These are phyloP conservation scores for Ornithoptera priamus DNA, from an alignment of 2,888 invertebrate species.

Conservation along the genomic window DNA sequence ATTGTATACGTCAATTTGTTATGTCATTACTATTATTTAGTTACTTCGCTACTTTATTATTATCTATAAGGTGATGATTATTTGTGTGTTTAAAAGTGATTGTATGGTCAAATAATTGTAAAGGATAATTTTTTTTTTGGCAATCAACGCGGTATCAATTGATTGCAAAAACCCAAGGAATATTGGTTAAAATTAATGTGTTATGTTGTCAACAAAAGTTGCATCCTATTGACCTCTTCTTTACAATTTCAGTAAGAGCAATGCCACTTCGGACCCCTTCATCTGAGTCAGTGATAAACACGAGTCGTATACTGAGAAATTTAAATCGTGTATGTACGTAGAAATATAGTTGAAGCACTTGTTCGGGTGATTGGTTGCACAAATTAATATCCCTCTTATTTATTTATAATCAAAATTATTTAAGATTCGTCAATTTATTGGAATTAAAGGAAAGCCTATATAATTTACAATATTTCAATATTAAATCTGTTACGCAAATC, in stretches of 20 bases:
- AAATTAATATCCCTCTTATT: background rate
- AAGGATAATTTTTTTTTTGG: background rate
- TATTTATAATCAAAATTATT: background rate
- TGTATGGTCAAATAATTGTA: background rate
- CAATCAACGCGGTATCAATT: background rate
- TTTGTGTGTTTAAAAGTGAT: background rate
- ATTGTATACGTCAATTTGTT: constrained; percentile 33
- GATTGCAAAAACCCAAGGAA: background rate
- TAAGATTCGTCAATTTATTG: background rate
- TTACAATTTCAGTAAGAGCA: constrained; percentile 61
- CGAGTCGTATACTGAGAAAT: constrained; percentile 64
- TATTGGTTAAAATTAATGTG: background rate
- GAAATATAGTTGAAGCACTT: constrained; percentile 37
- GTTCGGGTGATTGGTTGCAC: constrained; percentile 32
- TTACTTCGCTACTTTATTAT: constrained; percentile 13
- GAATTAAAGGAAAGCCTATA: background rate
- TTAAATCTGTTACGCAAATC: too few relatives aligned
- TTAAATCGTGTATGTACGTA: constrained; percentile 77
- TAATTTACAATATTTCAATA: background rate
- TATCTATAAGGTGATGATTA: background rate
- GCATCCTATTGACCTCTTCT: background rate
- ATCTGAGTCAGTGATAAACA: constrained; percentile 54
- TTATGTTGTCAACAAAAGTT: background rate
- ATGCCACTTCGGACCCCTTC: constrained; percentile 54
- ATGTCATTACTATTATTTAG: constrained; percentile 40